Conservation (phyloP, 2,888 invertebrate genomes). For the Callinectes sapidus region DNA sequence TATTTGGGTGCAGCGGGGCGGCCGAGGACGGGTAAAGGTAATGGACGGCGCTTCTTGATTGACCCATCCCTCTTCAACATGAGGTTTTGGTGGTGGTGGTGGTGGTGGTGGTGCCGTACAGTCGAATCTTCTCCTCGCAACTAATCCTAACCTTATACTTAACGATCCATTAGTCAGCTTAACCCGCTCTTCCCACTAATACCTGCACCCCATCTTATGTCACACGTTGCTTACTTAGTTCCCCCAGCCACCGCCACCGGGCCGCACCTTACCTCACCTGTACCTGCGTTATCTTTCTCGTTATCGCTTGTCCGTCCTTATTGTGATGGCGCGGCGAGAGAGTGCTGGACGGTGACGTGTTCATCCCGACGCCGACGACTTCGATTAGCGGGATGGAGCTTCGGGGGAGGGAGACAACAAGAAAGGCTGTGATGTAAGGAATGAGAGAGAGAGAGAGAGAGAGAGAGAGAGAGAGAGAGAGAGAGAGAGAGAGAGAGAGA, state of each 20-base stretch:
- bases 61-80: slow-evolving; percentile 14
- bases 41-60: background rate
- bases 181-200: slow-evolving; percentile 2
- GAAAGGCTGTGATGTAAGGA: background rate
- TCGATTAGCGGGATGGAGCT: slow-evolving; percentile 8
- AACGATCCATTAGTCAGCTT: slow-evolving; percentile 13
- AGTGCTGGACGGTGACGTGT: background rate
- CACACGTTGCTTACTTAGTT: background rate
- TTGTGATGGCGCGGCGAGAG: background rate
- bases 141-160: slow-evolving; percentile 21
- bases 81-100: no score
- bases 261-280: background rate
- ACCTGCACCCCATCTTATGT: background rate
- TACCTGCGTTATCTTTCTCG: slow-evolving; percentile 17
- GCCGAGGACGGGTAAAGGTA: background rate
- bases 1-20: background rate
- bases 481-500: background rate
- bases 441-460: background rate
- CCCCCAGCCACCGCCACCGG: background rate
- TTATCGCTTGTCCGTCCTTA: slow-evolving; percentile 19
- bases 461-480: background rate
- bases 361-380: background rate
- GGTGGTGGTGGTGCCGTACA: background rate
- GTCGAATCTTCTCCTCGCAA: background rate
- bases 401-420: background rate